Evolutionary conservation across 2,113 vertebrate genomes (phyloP).

Genomic region (Pogona vitticeps): DNA sequence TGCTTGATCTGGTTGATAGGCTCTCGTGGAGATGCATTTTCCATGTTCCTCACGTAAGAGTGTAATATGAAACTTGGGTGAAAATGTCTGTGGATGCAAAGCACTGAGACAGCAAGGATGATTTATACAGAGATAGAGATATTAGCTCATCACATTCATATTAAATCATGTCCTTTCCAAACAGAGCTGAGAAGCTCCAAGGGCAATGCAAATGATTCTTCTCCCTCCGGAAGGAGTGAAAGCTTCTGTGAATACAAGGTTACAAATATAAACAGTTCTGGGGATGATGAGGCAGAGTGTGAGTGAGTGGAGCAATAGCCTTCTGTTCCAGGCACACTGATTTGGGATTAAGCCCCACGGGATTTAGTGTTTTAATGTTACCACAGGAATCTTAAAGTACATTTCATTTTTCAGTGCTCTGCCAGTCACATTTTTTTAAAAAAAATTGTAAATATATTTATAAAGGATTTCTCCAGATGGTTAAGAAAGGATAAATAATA

Average conservation of each 20-base stretch:
- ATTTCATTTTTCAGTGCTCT: background rate
- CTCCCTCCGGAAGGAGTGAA: background rate
- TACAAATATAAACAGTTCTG: background rate
- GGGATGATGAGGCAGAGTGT: background rate
- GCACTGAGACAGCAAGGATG: slow-evolving; percentile 33
- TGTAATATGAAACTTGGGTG: background rate
- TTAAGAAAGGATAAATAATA: too few species aligned
- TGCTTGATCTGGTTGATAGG: slow-evolving; percentile 35
- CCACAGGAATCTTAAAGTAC: background rate
- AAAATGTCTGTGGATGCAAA: slow-evolving; percentile 5
- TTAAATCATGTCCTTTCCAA: slow-evolving; percentile 19
- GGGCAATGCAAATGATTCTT: slow-evolving; percentile 8
- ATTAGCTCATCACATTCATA: slow-evolving; percentile 7
- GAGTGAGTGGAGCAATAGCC: background rate
- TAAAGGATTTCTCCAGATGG: too few species aligned
- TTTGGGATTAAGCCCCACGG: background rate
- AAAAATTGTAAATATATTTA: background rate
- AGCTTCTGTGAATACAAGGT: background rate
- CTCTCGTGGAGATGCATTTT: slow-evolving; percentile 21
- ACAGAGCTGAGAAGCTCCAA: slow-evolving; percentile 22
- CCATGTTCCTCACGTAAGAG: background rate
- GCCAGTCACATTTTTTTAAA: background rate
- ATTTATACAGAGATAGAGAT: slow-evolving; percentile 2
- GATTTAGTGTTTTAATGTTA: background rate
- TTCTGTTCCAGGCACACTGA: background rate